Evolutionary conservation across 2,797 vertebrate species (phyloP).

Genomic region (Enteromius thamalakanensis): DNA sequence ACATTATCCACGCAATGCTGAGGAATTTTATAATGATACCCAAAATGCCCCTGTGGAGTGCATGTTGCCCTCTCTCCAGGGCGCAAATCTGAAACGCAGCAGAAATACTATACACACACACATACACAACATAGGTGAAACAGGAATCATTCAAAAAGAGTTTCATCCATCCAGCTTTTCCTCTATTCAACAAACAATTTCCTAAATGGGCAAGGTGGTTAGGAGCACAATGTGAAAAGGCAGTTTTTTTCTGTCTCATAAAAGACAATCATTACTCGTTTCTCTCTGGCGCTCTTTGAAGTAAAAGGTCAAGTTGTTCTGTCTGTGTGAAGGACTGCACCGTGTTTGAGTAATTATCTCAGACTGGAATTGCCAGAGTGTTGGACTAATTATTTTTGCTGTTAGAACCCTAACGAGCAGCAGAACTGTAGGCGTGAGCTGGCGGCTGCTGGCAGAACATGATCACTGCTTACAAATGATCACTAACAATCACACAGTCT

Average conservation of each 20-base stretch:
- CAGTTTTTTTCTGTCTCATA: background rate
- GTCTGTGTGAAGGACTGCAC: conserved; percentile 45
- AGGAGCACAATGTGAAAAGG: background rate
- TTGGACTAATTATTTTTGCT: conserved; percentile 59
- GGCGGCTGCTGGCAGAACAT: background rate
- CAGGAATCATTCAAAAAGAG: background rate
- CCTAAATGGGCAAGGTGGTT: conserved; percentile 14
- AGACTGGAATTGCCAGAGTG: conserved; percentile 50
- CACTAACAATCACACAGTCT: conserved; percentile 22
- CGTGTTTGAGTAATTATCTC: conserved; percentile 57
- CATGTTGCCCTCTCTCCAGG: background rate
- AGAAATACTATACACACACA: background rate
- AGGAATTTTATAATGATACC: background rate
- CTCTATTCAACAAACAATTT: background rate
- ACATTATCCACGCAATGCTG: background rate
- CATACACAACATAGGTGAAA: background rate
- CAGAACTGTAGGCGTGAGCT: conserved; percentile 55
- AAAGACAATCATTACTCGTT: conserved; percentile 26
- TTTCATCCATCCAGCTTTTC: background rate
- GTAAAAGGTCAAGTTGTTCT: conserved; percentile 41
- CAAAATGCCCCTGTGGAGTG: background rate
- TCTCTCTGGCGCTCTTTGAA: conserved; percentile 31
- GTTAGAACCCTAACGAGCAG: conserved; percentile 56
- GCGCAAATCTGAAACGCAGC: background rate
- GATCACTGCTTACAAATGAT: conserved; percentile 38